Evolutionary conservation across 2,888 invertebrate genomes (phyloP), one percentile per base, ranked within the genome.

Genomic region (Idaea aversata): DNA sequence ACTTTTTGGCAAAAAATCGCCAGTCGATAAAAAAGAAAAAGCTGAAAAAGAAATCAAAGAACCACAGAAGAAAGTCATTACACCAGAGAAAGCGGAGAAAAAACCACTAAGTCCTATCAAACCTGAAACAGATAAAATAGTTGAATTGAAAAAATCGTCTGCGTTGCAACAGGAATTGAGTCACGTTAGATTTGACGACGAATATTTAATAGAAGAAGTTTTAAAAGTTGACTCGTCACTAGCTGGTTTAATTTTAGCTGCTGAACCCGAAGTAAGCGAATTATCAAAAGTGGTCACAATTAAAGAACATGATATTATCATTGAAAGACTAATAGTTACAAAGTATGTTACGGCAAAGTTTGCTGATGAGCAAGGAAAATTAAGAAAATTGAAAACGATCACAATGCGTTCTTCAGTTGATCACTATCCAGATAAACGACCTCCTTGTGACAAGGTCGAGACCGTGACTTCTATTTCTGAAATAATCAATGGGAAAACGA

Each of bases 291-390:
- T 68, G 4, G 77, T 76, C 61, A 70, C 72, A 25, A 67, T 73
- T 4, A 68, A 61, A 57, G 64, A 69, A 59, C 70, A 72, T 47
- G 59, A 64, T 47, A 64, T 70, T 10, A 57, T 63, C 5, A 70
- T 77, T 5, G 68, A 68, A 62, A 65, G 75, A 62, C 75, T 72
- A 5, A 73, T 70, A 5, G 64, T 76, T 5, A 77, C 76, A n/a
- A 73, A 72, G 67, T 72, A 69, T 15, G 72, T 78, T 1, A 75
- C 70, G 71, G 73, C 70, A 0, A 72, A 69, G 61, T 77, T 71
- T 65, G 71, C 70, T 5, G 71, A 75, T 63, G 66, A 57, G 10
- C 63, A 69, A 57, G 74, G 74, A 1, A 65, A 67, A 7, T 57
- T 70, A 0, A 69, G 67, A 35, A 77, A 78, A 67, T 59, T 77